Conservation (phyloP, 30 jellyfish, hydroid and myxozoan genomes). For the Sanderia malayensis region DNA sequence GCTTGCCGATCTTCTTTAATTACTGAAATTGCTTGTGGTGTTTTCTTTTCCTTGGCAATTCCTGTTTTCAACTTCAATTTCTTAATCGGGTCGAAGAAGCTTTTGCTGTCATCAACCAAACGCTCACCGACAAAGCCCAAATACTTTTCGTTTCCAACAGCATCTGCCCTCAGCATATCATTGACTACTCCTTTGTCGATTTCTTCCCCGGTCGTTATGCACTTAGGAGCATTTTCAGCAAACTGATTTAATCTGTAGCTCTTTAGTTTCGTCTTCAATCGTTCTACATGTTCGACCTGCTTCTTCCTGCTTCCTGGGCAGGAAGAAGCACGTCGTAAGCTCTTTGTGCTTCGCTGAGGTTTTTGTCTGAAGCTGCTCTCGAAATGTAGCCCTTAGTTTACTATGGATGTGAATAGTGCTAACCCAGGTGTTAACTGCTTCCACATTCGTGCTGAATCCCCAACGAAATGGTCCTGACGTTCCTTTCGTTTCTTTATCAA, state of each 20-base stretch:
- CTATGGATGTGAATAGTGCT: conserved; percentile 48
- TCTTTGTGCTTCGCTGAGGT: conserved; percentile 40
- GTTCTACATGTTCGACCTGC: conserved; percentile 10
- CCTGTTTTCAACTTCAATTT: conserved; percentile 6
- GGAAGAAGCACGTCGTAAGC: too few relatives aligned
- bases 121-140: conserved; percentile 2
- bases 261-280: not conserved
- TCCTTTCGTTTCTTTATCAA: conserved; percentile 52
- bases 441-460: conserved; percentile 36
- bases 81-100: not conserved
- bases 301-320: conserved; percentile 29
- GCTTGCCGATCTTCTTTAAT: conserved; percentile 58
- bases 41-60: not conserved
- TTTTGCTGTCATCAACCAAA: not conserved
- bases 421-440: conserved; percentile 46
- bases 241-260: conserved; percentile 25
- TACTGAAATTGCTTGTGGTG: conserved; percentile 12
- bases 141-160: not conserved
- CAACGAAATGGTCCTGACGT: conserved; percentile 53
- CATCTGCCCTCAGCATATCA: conserved; percentile 16
- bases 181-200: conserved; percentile 4
- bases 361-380: conserved; percentile 18
- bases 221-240: conserved; percentile 1
- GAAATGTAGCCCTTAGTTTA: conserved; percentile 12
- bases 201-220: too few relatives aligned